Evolutionary conservation across 2,113 vertebrate species (phyloP), one percentile per base, ranked within the genome.

Genomic region (Microtus richardsoni): DNA sequence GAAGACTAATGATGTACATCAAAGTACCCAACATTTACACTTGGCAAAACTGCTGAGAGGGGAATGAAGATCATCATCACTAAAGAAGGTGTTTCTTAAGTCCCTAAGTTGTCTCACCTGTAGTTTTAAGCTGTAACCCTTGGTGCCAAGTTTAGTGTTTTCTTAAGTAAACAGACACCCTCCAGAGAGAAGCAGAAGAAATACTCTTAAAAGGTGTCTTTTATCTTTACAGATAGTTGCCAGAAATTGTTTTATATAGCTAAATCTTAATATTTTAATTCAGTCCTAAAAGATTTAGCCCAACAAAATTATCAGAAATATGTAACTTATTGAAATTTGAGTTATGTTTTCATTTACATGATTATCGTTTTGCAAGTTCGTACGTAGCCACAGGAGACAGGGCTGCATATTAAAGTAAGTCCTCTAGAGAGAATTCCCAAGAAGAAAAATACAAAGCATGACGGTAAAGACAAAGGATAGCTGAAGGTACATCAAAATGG

Each of bases 321-420:
- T 78, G 47, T 77, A 93, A 93, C 44, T 91, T 88, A 80, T 62
- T 93, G 88, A 92, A 78, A 96, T 90, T 30, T 78, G 52, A 91
- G 28, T 95, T 88, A 54, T 88, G 73, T 41, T 95, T 97, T 97
- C 93, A 94, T 94, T 93, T 95, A 71, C 58, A 4, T 71, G n/a
- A 89, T 58, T 74, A 77, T 78, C 44, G 6, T 83, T 92, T 94
- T 94, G 77, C 28, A 92, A 79, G 77, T 85, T 95, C 28, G 8
- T 92, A 80, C 33, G 7, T 73, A 88, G 64, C 26, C 58, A 82
- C 30, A 73, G 64, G 85, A 93, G 49, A 2, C n/a, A 95, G 30
- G 80, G 39, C 47, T 96, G 17, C 82, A 75, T 60, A 91, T 87
- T 70, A 94, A 87, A 91, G 41, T n/a, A 73, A 88, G 26, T 26